Evolutionary conservation across 2,888 invertebrate species (phyloP).

Genomic region (Euplexia lucipara): DNA sequence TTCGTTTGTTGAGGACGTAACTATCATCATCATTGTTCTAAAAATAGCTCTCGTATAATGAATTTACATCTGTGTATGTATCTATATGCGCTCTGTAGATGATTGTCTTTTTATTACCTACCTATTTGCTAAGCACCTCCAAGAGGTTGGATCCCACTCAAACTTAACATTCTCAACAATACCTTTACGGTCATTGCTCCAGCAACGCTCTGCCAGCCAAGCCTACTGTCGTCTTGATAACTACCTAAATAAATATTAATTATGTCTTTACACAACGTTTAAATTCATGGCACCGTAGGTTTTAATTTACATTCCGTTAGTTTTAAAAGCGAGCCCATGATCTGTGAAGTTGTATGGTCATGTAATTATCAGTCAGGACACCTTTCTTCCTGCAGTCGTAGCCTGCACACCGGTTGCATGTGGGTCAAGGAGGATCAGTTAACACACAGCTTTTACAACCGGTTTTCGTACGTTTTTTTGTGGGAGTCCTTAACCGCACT

Average conservation of each 20-base stretch:
- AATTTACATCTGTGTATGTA: slow-evolving; percentile 20
- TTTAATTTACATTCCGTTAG: slow-evolving; percentile 44
- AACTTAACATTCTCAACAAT: slow-evolving; percentile 65
- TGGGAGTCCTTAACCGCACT: slow-evolving; percentile 53
- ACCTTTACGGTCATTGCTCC: slow-evolving; percentile 73
- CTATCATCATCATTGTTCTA: slow-evolving; percentile 44
- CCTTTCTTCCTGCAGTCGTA: slow-evolving; percentile 76
- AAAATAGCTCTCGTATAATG: slow-evolving; percentile 41
- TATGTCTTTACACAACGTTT: slow-evolving; percentile 38
- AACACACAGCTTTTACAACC: slow-evolving; percentile 80
- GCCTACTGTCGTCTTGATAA: slow-evolving; percentile 56
- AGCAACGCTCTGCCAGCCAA: slow-evolving; percentile 72
- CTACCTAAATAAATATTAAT: slow-evolving; percentile 57
- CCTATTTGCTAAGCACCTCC: slow-evolving; percentile 7
- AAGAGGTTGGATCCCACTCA: slow-evolving; percentile 34
- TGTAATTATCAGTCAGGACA: slow-evolving; percentile 68
- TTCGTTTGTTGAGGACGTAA: slow-evolving; percentile 39
- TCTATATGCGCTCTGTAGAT: background rate
- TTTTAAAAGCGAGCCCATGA: slow-evolving; percentile 37
- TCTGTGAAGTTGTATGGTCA: slow-evolving; percentile 45
- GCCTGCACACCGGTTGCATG: slow-evolving; percentile 64
- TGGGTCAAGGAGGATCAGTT: slow-evolving; percentile 85
- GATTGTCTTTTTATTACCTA: background rate
- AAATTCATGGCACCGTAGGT: slow-evolving; percentile 39
- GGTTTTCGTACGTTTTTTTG: slow-evolving; percentile 76